Evolutionary conservation across 2,797 vertebrate species (phyloP).

Genomic region (Sebastes cheni): DNA sequence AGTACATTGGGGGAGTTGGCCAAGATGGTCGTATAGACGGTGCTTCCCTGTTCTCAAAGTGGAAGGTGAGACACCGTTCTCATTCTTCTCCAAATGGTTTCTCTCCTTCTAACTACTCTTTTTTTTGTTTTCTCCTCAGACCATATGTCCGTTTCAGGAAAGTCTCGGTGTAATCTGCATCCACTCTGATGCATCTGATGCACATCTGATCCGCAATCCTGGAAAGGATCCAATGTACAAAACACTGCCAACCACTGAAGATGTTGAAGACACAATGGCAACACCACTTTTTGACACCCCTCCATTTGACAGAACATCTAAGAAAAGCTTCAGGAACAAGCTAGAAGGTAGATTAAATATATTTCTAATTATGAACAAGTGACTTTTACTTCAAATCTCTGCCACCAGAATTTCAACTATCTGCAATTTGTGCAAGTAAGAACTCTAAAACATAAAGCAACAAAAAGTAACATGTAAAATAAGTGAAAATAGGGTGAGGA

Average conservation of each 20-base stretch:
- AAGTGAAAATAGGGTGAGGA: background rate
- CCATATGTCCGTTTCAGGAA: conserved; percentile 21
- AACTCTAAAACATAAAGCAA: background rate
- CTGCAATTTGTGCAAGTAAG: background rate
- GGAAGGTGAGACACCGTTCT: conserved; percentile 3
- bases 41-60: conserved; percentile 2
- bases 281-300: background rate
- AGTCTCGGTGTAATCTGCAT: conserved; percentile 18
- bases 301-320: background rate
- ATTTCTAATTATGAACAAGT: background rate
- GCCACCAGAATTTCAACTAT: background rate
- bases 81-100: background rate
- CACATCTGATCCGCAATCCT: conserved; percentile 29
- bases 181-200: background rate
- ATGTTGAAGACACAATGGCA: conserved; percentile 5
- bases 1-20: conserved; percentile 26
- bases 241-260: conserved; percentile 9
- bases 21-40: conserved; percentile 1
- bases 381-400: background rate
- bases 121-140: background rate
- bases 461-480: background rate
- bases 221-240: background rate
- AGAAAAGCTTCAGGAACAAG: conserved; percentile 31
- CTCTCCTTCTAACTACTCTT: background rate
- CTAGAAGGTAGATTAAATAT: conserved; percentile 29